Evolutionary conservation across 2,113 vertebrate genomes (phyloP).

Genomic region (Perca schrenkii): DNA sequence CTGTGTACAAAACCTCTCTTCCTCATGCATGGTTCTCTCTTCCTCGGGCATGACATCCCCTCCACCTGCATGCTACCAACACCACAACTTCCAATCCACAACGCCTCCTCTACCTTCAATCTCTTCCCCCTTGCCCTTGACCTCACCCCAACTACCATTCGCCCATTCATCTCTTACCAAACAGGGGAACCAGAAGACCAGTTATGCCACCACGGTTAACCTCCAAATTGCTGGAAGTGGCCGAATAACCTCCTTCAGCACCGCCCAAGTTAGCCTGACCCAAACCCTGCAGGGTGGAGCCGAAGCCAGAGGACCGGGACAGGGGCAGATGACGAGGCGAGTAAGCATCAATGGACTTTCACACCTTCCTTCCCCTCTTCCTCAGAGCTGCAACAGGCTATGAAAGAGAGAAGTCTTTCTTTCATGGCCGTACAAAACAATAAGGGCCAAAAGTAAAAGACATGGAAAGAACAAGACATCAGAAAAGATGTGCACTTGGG

Average conservation of each 20-base stretch:
- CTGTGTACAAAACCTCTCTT: constrained; percentile 15
- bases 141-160: constrained; percentile 5
- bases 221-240: constrained; percentile 91
- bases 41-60: constrained; percentile 34
- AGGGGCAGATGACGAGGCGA: constrained; percentile 68
- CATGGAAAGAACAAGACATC: neutral
- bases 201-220: constrained; percentile 93
- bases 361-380: constrained; percentile 60
- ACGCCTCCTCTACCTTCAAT: neutral
- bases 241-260: constrained; percentile 88
- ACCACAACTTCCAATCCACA: neutral
- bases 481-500: neutral
- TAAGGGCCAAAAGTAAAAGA: neutral
- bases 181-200: constrained; percentile 78
- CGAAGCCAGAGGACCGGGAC: constrained; percentile 18
- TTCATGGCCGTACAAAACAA: neutral
- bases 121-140: neutral
- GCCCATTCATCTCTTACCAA: constrained; percentile 34
- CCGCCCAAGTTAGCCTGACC: constrained; percentile 90
- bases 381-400: constrained; percentile 70
- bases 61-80: constrained; percentile 16
- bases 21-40: constrained; percentile 32
- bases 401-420: constrained; percentile 24
- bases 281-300: constrained; percentile 83
- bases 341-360: constrained; percentile 81